These are phyloP conservation scores for Dorcus hopei DNA, from an alignment of 2,888 invertebrate genomes.

Conservation along the genomic window DNA sequence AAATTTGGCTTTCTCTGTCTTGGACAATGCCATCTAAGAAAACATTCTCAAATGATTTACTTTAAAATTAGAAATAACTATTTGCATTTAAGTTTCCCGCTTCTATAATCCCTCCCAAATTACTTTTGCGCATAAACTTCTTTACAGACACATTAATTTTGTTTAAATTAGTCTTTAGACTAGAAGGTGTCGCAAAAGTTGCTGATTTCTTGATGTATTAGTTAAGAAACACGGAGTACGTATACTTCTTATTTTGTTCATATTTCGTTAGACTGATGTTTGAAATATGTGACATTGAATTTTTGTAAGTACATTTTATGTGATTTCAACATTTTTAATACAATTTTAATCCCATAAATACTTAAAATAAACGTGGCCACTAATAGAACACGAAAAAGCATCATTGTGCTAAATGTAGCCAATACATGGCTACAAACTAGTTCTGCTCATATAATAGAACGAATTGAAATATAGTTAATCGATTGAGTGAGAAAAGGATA, in stretches of 20 bases:
- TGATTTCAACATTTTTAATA: neutral
- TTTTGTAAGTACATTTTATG: neutral
- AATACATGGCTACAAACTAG: neutral
- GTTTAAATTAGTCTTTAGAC: no score
- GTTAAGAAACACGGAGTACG: neutral
- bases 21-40: no score
- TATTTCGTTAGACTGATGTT: neutral
- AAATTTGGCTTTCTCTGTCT: no score
- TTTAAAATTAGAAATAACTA: no score
- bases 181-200: no score
- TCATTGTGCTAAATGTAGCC: neutral
- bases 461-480: neutral
- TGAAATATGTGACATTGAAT: no score
- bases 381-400: neutral
- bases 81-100: no score
- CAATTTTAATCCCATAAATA: neutral
- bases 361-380: neutral
- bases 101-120: no score
- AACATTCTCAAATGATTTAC: no score
- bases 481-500: neutral
- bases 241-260: neutral
- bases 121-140: no score
- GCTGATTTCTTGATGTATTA: no score
- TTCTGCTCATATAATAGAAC: neutral
- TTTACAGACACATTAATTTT: no score